phyloP scores from a whole-genome alignment of 2,888 invertebrate genomes.

The Mimas tiliae region DNA sequence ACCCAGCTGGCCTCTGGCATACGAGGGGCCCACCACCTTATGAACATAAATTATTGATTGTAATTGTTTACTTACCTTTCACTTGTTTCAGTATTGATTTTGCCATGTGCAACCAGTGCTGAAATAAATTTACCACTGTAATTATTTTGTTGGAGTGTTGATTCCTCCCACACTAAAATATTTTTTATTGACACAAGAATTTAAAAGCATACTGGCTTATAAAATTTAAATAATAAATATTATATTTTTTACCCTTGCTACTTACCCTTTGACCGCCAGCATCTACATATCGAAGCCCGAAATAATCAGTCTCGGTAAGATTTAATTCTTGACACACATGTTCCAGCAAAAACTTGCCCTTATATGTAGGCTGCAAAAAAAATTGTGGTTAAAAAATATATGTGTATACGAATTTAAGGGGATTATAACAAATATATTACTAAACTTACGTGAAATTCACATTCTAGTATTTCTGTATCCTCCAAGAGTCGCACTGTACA shows the following conservation, averaged over 20 bases:
- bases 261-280: slow-evolving; percentile 94
- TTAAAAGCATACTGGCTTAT: no score
- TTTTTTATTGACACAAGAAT: no score
- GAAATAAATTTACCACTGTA: slow-evolving; percentile 60
- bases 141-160: neutral
- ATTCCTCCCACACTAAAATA: no score
- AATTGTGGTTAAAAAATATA: neutral
- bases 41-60: no score
- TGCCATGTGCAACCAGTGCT: slow-evolving; percentile 97
- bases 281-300: slow-evolving; percentile 97
- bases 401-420: neutral
- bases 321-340: slow-evolving; percentile 96
- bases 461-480: slow-evolving; percentile 95
- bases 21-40: no score
- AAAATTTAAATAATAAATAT: no score
- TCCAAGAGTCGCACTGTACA: slow-evolving; percentile 95
- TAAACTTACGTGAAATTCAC: slow-evolving; percentile 91
- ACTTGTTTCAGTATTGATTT: slow-evolving; percentile 96
- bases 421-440: no score
- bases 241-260: slow-evolving; percentile 24
- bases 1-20: no score
- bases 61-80: slow-evolving; percentile 86
- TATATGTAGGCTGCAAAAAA: slow-evolving; percentile 91
- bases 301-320: slow-evolving; percentile 96
- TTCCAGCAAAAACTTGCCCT: slow-evolving; percentile 95